Percentiles rank a stretch among this genome's conserved stretches.
phyloP scores from a whole-genome alignment of 2,113 vertebrate species.

The Ranitomeya imitator region DNA sequence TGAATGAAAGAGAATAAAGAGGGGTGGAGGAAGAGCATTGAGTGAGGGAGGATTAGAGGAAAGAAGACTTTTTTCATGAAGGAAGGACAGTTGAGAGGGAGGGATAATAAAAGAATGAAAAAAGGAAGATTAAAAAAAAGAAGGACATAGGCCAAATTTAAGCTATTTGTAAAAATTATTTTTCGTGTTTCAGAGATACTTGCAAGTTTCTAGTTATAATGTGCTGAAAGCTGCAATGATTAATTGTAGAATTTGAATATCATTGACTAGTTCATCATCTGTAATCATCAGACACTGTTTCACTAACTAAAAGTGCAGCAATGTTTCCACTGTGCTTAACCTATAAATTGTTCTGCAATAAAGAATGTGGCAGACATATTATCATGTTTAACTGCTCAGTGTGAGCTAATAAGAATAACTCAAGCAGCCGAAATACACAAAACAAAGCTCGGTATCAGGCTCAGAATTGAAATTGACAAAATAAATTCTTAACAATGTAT shows the following conservation, averaged over 20 bases:
- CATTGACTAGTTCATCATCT: constrained; percentile 14
- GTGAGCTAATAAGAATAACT: constrained; percentile 36
- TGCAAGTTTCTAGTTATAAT: not conserved
- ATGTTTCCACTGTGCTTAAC: constrained; percentile 29
- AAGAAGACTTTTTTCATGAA: no score
- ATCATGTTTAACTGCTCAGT: constrained; percentile 19
- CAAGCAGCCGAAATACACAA: constrained; percentile 9
- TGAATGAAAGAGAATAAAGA: no score
- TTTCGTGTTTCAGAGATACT: not conserved
- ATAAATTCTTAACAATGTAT: constrained; percentile 45
- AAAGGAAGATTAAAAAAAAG: no score
- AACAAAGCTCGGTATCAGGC: constrained; percentile 14
- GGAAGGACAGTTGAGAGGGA: no score
- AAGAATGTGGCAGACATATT: constrained; percentile 11
- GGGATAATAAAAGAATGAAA: no score
- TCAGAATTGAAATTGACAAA: constrained; percentile 47
- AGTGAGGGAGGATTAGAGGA: no score
- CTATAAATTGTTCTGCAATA: constrained; percentile 23
- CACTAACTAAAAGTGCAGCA: constrained; percentile 3
- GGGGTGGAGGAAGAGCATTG: no score
- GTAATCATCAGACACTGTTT: constrained; percentile 1
- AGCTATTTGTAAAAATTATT: not conserved
- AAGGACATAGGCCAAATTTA: no score
- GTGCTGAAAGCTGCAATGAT: not conserved
- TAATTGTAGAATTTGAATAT: not conserved